Conservation (phyloP, 2,113 vertebrate species). For the Bambusicola thoracicus region DNA sequence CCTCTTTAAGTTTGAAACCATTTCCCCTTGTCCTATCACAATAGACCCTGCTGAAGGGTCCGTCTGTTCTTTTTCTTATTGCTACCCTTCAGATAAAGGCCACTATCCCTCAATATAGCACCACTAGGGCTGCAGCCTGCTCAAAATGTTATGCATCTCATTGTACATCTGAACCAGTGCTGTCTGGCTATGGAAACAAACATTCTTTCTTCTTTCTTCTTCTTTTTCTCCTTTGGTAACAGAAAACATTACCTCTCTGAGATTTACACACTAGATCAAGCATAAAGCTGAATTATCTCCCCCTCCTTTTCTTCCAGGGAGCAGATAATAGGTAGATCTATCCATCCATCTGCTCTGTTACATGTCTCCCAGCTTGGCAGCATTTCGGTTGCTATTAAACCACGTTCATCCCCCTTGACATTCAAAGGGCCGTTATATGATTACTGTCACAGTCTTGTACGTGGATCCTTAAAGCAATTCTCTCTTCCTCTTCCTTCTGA, state of each 20-base stretch:
- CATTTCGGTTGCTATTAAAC: constrained; percentile 38
- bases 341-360: constrained; percentile 37
- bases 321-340: constrained; percentile 31
- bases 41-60: too few species aligned
- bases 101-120: neutral
- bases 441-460: constrained; percentile 25
- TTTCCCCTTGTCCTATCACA: too few species aligned
- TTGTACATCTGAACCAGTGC: neutral
- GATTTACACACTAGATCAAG: constrained; percentile 58
- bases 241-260: constrained; percentile 28
- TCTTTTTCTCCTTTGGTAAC: neutral
- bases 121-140: neutral
- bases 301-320: neutral
- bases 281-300: constrained; percentile 30
- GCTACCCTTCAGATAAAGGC: too few species aligned
- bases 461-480: constrained; percentile 34
- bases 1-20: too few species aligned
- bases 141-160: neutral
- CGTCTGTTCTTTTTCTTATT: too few species aligned
- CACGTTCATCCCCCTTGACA: constrained; percentile 39
- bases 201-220: neutral
- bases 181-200: constrained; percentile 13
- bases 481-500: neutral
- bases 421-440: constrained; percentile 46
- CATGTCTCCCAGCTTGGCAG: neutral